Evolutionary conservation across 1,140 invertebrate species (phyloP).

Genomic region (Hyles euphorbiae): DNA sequence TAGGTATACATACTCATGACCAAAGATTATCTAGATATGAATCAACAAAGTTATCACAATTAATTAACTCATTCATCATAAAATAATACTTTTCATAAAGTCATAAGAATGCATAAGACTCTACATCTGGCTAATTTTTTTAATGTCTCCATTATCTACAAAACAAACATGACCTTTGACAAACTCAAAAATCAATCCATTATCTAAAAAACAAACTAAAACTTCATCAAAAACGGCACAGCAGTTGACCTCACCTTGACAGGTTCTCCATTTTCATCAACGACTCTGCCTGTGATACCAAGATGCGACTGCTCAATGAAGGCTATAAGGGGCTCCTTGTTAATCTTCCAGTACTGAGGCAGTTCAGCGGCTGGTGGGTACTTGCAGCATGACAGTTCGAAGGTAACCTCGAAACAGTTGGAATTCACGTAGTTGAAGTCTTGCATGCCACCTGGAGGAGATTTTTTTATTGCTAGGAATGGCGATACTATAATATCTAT

Average conservation of each 20-base stretch:
- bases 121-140: too few species aligned
- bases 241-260: conserved; percentile 38
- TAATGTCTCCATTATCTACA: too few species aligned
- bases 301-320: conserved; percentile 92
- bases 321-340: conserved; percentile 90
- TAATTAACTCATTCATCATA: too few species aligned
- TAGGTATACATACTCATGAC: too few species aligned
- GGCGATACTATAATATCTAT: too few species aligned
- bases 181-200: too few species aligned
- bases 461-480: not conserved
- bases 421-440: conserved; percentile 98
- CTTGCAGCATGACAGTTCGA: conserved; percentile 98
- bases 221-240: not conserved
- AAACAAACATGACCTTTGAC: too few species aligned
- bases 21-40: too few species aligned
- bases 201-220: too few species aligned
- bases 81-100: too few species aligned
- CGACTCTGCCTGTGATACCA: conserved; percentile 85
- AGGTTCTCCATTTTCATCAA: conserved; percentile 54
- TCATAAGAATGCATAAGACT: too few species aligned
- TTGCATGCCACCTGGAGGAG: conserved; percentile 91
- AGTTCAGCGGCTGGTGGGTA: conserved; percentile 85
- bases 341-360: conserved; percentile 88
- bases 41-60: too few species aligned
- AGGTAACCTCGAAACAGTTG: conserved; percentile 97